Base-by-base conservation (phyloP, 2,113 vertebrate species). In the Psophia crepitans region DNA sequence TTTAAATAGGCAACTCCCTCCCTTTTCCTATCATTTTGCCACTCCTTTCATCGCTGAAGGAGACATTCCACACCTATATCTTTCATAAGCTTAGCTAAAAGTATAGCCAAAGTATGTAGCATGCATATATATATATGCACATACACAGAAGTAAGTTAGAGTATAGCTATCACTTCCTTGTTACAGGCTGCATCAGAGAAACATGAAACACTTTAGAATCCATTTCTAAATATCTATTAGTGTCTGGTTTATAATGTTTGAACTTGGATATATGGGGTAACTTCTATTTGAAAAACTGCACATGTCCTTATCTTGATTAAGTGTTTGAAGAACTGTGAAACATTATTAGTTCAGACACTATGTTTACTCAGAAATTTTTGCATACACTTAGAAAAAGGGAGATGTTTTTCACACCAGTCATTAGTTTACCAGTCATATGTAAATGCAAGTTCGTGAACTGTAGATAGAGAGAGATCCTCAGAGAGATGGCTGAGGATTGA, bases 271-370 rank as follows among this genome's bases (percentile, higher is more conserved):
- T 69, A 60, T 7, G 53, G 68, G 41, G 39, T 93, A 86, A 94
- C 53, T 91, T 88, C 95, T 89, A 57, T 80, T 79, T 90, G 92
- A 97, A 97, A 95, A 80, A 96, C 80, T 97, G 65, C 41, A 75
- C 10, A 4, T 41, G 16, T 79, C 57, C 61, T 95, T 95, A 97
- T 75, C 69, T 79, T 96, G 96, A 94, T 91, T 90, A 97, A 97
- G 95, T 96, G 78, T 93, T 95, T 97, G 94, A 95, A 97, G 91
- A 98, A 97, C 86, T 68, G 63, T 89, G 89, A 97, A 97, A 96
- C 95, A 71, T 89, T 90, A 93, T 87, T 92, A 96, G 60, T 97
- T 91, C 93, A 97, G 95, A 96, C 81, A 96, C 46, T 92, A 46
- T 68, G 63, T 95, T 97, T 98, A 95, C 94, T 92, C 87, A 93